Base-by-base conservation (phyloP, 2,797 vertebrate species). In the Xiphophorus birchmanni region DNA sequence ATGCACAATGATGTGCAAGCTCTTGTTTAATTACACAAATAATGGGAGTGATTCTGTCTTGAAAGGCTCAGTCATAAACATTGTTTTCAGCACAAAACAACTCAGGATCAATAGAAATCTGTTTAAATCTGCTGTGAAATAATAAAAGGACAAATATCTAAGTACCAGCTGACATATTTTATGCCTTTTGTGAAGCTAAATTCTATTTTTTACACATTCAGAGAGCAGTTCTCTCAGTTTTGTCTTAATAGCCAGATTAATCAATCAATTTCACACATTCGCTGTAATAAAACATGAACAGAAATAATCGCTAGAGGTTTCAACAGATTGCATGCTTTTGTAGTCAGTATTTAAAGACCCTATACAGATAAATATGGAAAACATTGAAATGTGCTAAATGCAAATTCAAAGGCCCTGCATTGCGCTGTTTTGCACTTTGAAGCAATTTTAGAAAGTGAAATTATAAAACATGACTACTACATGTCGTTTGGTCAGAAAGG, bases 1-100 rank as follows among this genome's bases (percentile, higher is more conserved):
- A 79, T 45, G 17, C 75, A 88, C 83, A 82, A 78, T 63, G 52
- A 89, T 83, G 79, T 85, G 89, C 80, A 87, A 81, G 87, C 86
- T 76, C 52, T 77, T 37, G 71, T 85, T 90, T 88, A 87, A 89
- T 89, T 80, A 87, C 75, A 58, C 54, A 78, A 67, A 44, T 73
- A 50, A 85, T 84, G 78, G 65, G 73, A 48, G 45, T 73, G 77
- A 60, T 32, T 54, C 21, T 76, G 74, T 54, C 69, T 5, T 3
- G 60, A 56, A 75, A 81, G 60, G 48, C 76, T 72, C 72, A 48
- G 37, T 40, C 56, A 74, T 69, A 75, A 72, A 77, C 29, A 37
- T 32, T 79, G 76, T 75, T 84, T 83, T 52, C 29, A 76, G 44
- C 40, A 63, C 1, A 0, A 7, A 37, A 44, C 73, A 85, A 80